Percentiles rank a stretch among this genome's conserved stretches.
These are phyloP conservation scores for Ecdyonurus torrentis DNA, from an alignment of 2,888 invertebrate genomes.

Conservation along the genomic window DNA sequence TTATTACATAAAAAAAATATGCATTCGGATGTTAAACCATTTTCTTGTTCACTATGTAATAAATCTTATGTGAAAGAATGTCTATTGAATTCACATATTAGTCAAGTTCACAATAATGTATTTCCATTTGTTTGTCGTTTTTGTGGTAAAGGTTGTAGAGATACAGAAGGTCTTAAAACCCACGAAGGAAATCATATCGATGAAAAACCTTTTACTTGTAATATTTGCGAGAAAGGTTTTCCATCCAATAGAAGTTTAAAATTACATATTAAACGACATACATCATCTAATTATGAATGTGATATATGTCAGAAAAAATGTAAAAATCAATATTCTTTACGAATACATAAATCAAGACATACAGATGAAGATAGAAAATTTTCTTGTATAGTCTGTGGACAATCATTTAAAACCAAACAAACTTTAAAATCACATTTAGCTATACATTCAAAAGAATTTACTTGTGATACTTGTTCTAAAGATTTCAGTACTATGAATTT, in stretches of 20 bases:
- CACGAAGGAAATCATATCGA: slow-evolving; percentile 3
- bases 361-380: not conserved
- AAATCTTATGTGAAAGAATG: slow-evolving; percentile 1
- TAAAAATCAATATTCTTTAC: not conserved
- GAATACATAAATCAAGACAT: not conserved
- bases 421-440: too few species aligned
- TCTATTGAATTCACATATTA: not conserved
- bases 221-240: not conserved
- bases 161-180: not conserved
- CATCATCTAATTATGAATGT: not conserved
- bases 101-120: slow-evolving; percentile 2
- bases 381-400: not conserved
- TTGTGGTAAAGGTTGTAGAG: slow-evolving; percentile 6
- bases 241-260: not conserved
- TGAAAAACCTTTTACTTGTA: not conserved
- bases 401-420: too few species aligned
- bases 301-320: not conserved
- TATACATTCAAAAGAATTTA: not conserved
- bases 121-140: slow-evolving; percentile 3
- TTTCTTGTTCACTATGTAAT: not conserved
- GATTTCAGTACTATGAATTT: not conserved
- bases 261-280: not conserved
- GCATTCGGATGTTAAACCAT: not conserved
- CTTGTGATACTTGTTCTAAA: not conserved
- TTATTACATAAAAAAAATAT: not conserved